Percentiles rank a stretch among this genome's conserved stretches.
phyloP scores from a whole-genome alignment of 2,113 vertebrate species.

The Gymnogyps californianus region DNA sequence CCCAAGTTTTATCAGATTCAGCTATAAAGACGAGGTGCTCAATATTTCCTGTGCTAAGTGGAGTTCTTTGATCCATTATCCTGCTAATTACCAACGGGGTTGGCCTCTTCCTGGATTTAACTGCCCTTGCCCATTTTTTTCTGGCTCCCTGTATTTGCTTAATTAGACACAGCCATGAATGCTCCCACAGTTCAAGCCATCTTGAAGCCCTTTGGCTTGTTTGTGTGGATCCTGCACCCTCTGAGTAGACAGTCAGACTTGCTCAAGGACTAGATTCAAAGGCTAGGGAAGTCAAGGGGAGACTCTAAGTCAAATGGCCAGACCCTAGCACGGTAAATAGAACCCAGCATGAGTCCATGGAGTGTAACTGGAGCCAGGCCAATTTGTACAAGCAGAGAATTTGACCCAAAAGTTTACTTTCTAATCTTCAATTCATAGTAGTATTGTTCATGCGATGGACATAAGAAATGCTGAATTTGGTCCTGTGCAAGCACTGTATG shows the following conservation, averaged over 20 bases:
- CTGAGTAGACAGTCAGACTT: neutral
- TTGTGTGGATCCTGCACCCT: neutral
- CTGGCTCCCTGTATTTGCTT: constrained; percentile 48
- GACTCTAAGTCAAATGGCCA: neutral
- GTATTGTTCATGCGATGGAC: neutral
- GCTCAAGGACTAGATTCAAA: neutral
- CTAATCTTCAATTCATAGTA: neutral
- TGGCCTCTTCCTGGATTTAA: constrained; percentile 60
- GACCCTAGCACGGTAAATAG: neutral
- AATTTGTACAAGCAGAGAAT: neutral
- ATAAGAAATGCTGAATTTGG: neutral
- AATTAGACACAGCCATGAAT: constrained; percentile 53
- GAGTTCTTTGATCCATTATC: constrained; percentile 58
- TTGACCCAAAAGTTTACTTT: neutral
- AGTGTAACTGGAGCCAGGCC: neutral
- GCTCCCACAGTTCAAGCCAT: constrained; percentile 16
- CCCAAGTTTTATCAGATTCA: constrained; percentile 58
- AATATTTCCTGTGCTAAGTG: constrained; percentile 58
- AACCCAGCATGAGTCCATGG: neutral
- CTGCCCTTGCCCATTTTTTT: constrained; percentile 14
- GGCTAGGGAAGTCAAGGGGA: neutral
- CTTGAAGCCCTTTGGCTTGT: neutral
- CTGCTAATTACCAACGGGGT: constrained; percentile 1
- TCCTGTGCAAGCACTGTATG: neutral
- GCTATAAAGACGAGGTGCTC: constrained; percentile 41